Evolutionary conservation across 2,797 vertebrate genomes (phyloP).

Genomic region (Nannoperca australis): DNA sequence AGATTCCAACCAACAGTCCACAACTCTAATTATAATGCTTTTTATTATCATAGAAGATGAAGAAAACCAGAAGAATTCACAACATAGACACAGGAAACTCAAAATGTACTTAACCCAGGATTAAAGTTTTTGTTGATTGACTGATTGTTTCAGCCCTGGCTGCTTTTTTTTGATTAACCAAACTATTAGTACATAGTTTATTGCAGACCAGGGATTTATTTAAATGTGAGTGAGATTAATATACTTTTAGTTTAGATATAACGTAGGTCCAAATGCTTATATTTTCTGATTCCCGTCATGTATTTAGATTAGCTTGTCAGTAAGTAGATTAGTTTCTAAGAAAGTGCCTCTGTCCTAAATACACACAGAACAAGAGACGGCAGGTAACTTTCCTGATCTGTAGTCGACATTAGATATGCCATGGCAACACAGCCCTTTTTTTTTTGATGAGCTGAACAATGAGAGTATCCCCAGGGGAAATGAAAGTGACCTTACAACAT

Average conservation of each 20-base stretch:
- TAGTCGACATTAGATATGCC: constrained; percentile 9
- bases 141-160: background rate
- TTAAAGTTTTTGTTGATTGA: background rate
- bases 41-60: background rate
- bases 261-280: background rate
- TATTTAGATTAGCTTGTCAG: background rate
- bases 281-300: background rate
- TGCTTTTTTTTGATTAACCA: background rate
- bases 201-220: background rate
- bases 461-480: constrained; percentile 47
- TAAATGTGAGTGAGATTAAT: background rate
- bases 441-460: constrained; percentile 62
- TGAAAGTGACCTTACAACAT: constrained; percentile 70
- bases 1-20: background rate
- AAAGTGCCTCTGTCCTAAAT: background rate
- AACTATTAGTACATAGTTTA: background rate
- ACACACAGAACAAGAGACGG: background rate
- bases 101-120: background rate
- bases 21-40: background rate
- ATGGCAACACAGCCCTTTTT: background rate
- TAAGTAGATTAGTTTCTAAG: background rate
- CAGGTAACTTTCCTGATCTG: constrained; percentile 25
- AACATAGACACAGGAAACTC: background rate
- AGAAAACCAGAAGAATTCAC: background rate
- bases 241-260: background rate